These are phyloP conservation scores for Catocala nupta DNA, from an alignment of 2,888 invertebrate species.

Conservation along the genomic window DNA sequence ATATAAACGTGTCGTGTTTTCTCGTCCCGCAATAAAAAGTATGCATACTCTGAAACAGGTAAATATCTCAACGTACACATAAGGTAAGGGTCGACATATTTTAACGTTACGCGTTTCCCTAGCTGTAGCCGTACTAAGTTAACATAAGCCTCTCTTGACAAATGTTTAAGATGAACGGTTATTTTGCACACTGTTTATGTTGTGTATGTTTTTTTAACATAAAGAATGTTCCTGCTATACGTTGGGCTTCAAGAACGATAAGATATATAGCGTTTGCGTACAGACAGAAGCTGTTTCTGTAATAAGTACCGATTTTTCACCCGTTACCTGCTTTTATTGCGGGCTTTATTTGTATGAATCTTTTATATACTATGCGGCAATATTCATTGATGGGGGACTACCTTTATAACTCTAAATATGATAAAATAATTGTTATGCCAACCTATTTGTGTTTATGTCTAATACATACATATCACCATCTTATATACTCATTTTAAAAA, in stretches of 20 bases:
- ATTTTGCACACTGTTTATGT: conserved; percentile 81
- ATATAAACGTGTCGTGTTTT: conserved; percentile 48
- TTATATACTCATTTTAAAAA: too few species aligned
- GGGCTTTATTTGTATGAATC: conserved; percentile 31
- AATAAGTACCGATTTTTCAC: conserved; percentile 64
- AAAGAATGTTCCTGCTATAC: conserved; percentile 64
- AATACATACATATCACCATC: too few species aligned
- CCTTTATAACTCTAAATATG: neutral
- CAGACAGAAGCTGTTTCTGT: conserved; percentile 55
- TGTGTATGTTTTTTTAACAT: conserved; percentile 68
- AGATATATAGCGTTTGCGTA: conserved; percentile 60
- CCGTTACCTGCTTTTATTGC: conserved; percentile 52
- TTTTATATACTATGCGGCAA: conserved; percentile 17
- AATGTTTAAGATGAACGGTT: conserved; percentile 86
- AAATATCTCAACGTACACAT: conserved; percentile 66
- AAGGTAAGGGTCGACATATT: conserved; percentile 69
- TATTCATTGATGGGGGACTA: conserved; percentile 27
- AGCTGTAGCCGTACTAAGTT: conserved; percentile 80
- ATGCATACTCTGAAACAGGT: conserved; percentile 64
- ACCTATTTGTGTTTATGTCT: too few species aligned
- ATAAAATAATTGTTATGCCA: neutral
- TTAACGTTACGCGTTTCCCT: conserved; percentile 71
- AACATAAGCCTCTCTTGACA: conserved; percentile 84
- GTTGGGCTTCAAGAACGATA: conserved; percentile 65
- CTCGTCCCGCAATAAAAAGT: conserved; percentile 55